Evolutionary conservation across 2,113 vertebrate genomes (phyloP), one percentile per base, ranked within the genome.

Genomic region (Amia ocellicauda): DNA sequence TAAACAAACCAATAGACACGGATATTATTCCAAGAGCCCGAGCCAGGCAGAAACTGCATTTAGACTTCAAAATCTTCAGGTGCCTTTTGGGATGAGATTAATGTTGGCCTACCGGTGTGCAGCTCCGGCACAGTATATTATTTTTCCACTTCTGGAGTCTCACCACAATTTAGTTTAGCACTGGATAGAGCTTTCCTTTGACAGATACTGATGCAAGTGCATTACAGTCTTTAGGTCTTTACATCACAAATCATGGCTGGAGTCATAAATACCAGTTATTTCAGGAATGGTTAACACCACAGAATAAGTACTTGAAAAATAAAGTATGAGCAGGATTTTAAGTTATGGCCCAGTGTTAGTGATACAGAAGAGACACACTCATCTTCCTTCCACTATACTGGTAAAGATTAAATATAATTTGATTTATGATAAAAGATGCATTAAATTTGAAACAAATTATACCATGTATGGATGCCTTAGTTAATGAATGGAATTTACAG

Each of bases 191-290:
- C 61, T 63, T 22, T 54, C 19, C 8, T 54, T 11, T 29, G 31
- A 42, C 36, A 55, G 36, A 7, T 22, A 54, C 22, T 4, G 51
- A 54, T 13, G 24, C 51, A 54, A 24, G 51, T 54, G 51, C 51
- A 54, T 54, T 54, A 23, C 36, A 42, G 58, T 42, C 22, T 42
- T 26, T 19, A 16, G 5, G 29, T 29, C 55, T 57, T 43, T 60
- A 14, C 29, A 43, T 60, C 40, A 20, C 19, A 43, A 60, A 60
- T 22, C 19, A 43, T 43, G 58, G 22, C 20, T 20, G 58, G 58
- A 43, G 22, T 16, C 58, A 3, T 23, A 54, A 54, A 24, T 54
- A 8, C 10, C n/a, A 36, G 55, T 36, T 28, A 16, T 58, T 36
- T 58, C 16, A 36, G 10, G 28, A 58, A 14, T 9, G 55, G 26